Evolutionary conservation across 1,140 invertebrate genomes (phyloP), one percentile per base, ranked within the genome.

Genomic region (Brachionus angularis): DNA sequence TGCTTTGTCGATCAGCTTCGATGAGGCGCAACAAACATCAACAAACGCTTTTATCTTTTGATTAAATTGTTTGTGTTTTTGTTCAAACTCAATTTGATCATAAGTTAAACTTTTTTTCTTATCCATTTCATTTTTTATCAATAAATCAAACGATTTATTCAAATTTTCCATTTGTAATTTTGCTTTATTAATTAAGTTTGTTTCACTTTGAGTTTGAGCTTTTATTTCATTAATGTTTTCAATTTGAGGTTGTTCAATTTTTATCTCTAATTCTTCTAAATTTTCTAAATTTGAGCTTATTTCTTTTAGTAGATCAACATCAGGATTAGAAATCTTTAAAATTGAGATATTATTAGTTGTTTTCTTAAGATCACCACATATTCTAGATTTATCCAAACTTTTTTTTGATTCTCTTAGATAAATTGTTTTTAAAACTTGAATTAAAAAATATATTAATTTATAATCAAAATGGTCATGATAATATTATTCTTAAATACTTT

Each of bases 161-260:
- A 67, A 47, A 31, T 31, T 46, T 34, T 67, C 42, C 62, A 67
- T 67, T 67, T 67, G 62, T 14, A 67, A n/a, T 67, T 67, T 67
- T n/a, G 62, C 62, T 27, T 67, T 67, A 27, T 67, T 27, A n/a
- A 67, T 67, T 39, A 67, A 42, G 10, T 67, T 42, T 12, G n/a
- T 50, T 5, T 39, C 2, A 25, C 12, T 14, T 5, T 21, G 0
- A 21, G 18, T 18, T 10, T 52, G 39, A n/a, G n/a, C n/a, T n/a
- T n/a, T n/a, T 42, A 5, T 42, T 7, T 3, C 14, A 14, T 42
- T 14, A 42, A 50, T 5, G 16, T n/a, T 2, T 58, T 7, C 21
- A 34, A 23, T 2, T 58, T 21, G 52, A 8, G 7, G 29, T n/a
- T n/a, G n/a, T n/a, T n/a, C n/a, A n/a, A n/a, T 7, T 55, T 27